Evolutionary conservation across 2,113 vertebrate species (phyloP), one percentile per base, ranked within the genome.

Genomic region (Dicrurus megarhynchus): DNA sequence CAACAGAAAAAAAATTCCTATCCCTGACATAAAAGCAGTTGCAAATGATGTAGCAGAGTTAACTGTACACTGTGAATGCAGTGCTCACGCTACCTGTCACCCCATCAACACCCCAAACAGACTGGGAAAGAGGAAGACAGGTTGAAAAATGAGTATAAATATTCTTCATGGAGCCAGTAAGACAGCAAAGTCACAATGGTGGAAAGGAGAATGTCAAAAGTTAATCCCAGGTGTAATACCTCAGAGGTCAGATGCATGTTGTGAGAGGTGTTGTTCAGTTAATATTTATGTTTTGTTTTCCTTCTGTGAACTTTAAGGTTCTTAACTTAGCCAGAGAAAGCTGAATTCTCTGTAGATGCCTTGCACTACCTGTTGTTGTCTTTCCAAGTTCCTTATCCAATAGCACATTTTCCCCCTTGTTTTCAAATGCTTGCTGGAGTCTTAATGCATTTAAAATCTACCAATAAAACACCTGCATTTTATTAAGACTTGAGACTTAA

Each of bases 401-500:
- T 39, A 94, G 63, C 78, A 94, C 81, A 95, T 93, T 97, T 94
- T 64, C 32, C 7, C 42, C 92, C 92, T 95, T 84, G 30, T 97
- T 98, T 97, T 92, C 87, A 75, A 95, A 94, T 24, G 89, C 83
- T 93, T 79, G 42, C 93, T 84, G 64, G 47, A 80, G 78, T 83
- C 70, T 8, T 53, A 94, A 73, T 78, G 71, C 7, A 55, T 49
- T 94, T 94, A 79, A 70, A 90, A 94, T 78, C 68, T 73, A 96
- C 96, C 94, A 96, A 88, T 97, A 96, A 97, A 98, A 74, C 98
- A 98, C 97, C 97, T 98, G 98, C 97, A 95, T 98, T 98, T 97
- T 97, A 98, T 98, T 98, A 98, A 97, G 97, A 94, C 80, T 80
- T 91, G 70, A 69, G 92, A 91, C 86, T 89, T 57, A 64, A 83